Evolutionary conservation across 2,888 invertebrate genomes (phyloP).

Genomic region (Drosophila gaucha): DNA sequence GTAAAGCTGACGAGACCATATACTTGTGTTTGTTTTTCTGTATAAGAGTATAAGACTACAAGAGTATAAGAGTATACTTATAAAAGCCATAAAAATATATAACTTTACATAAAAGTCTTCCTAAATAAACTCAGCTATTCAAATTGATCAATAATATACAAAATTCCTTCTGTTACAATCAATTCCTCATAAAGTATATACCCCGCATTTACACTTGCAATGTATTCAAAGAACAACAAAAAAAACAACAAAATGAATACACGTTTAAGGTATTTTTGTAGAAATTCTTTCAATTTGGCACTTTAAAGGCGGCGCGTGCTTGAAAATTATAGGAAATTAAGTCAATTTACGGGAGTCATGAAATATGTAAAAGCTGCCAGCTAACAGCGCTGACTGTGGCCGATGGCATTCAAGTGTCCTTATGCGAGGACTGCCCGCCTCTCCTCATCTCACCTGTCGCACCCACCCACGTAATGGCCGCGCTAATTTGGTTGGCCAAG

Average conservation of each 20-base stretch:
- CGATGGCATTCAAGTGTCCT: slow-evolving; percentile 53
- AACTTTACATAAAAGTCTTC: too few species aligned
- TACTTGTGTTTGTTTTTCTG: too few species aligned
- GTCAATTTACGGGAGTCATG: slow-evolving; percentile 71
- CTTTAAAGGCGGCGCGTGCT: slow-evolving; percentile 57
- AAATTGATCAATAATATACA: too few species aligned
- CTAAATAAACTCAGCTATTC: too few species aligned
- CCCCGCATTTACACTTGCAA: not conserved
- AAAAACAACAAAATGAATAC: slow-evolving; percentile 8
- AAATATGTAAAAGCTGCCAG: slow-evolving; percentile 68
- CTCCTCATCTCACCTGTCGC: not conserved
- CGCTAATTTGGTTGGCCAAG: slow-evolving; percentile 72
- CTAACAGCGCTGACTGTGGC: slow-evolving; percentile 17
- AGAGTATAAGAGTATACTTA: too few species aligned
- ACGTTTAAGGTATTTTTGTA: slow-evolving; percentile 19
- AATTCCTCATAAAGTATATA: too few species aligned
- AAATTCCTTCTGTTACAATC: too few species aligned
- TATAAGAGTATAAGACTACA: too few species aligned
- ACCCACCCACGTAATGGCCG: slow-evolving; percentile 38
- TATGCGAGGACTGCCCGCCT: slow-evolving; percentile 15
- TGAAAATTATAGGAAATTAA: slow-evolving; percentile 73
- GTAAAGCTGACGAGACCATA: too few species aligned
- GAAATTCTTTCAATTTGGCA: slow-evolving; percentile 57
- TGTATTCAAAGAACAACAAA: not conserved
- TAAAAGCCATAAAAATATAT: too few species aligned